A percentile compares a stretch with the other conserved stretches of the same genome.
phyloP scores from a whole-genome alignment of 23 tunicate genomes.

The Styela plicata region DNA sequence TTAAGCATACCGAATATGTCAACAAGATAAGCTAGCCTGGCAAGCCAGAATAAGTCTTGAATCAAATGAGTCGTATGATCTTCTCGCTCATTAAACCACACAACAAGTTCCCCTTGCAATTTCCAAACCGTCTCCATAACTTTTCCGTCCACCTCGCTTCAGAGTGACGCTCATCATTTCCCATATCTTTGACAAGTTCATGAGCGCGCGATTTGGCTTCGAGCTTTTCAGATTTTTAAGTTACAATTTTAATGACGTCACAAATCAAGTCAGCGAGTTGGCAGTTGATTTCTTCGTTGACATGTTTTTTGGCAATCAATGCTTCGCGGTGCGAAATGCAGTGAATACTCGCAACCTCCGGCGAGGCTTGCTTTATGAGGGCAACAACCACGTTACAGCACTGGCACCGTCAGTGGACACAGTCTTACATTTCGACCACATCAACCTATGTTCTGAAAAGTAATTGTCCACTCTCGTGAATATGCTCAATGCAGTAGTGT shows the following conservation, averaged over 20 bases:
- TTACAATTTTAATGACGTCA: conserved; percentile 53
- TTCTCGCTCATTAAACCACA: conserved; percentile 40
- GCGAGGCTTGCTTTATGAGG: too few species aligned
- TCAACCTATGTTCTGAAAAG: too few species aligned
- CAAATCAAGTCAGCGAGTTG: conserved; percentile 50
- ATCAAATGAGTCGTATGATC: conserved; percentile 54
- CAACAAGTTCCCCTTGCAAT: conserved; percentile 41
- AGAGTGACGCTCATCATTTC: conserved; percentile 56
- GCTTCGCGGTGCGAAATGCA: neutral
- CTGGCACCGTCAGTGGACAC: too few species aligned
- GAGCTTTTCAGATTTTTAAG: conserved; percentile 30
- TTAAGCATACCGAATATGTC: conserved; percentile 61
- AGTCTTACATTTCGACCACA: too few species aligned
- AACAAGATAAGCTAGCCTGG: conserved; percentile 66
- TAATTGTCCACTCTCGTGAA: too few species aligned
- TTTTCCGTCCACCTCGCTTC: conserved; percentile 63
- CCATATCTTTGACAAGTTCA: conserved; percentile 66
- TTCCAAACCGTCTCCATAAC: conserved; percentile 60
- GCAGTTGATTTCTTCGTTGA: conserved; percentile 55
- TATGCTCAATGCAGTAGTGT: too few species aligned
- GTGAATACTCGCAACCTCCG: too few species aligned
- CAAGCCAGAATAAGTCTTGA: conserved; percentile 64
- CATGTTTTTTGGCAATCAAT: conserved; percentile 51
- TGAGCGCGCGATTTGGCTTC: conserved; percentile 56
- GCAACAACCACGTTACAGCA: too few species aligned